Evolutionary conservation across 2,797 vertebrate species (phyloP).

Genomic region (Leptoclinus maculatus): DNA sequence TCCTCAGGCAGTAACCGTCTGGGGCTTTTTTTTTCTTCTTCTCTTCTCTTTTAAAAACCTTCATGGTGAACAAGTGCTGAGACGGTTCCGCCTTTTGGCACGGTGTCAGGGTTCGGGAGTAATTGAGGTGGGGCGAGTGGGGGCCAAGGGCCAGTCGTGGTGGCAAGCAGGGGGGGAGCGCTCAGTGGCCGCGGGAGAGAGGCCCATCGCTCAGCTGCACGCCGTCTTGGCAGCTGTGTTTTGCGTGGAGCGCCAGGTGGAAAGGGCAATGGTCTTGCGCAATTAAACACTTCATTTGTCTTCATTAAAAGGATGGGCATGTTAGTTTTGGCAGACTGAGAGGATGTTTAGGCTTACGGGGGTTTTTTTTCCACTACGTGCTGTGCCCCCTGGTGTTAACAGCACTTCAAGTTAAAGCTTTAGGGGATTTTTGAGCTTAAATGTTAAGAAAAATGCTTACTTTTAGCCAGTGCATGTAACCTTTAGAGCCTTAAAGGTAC

Average conservation of each 20-base stretch:
- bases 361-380: constrained; percentile 9
- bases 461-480: neutral
- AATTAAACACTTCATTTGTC: constrained; percentile 77
- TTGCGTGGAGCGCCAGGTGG: constrained; percentile 66
- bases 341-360: constrained; percentile 51
- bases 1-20: constrained; percentile 62
- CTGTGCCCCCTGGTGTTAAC: constrained; percentile 30
- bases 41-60: constrained; percentile 18
- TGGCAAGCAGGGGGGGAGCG: constrained; percentile 27
- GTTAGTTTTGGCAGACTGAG: constrained; percentile 58
- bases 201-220: constrained; percentile 50
- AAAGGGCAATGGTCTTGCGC: constrained; percentile 66
- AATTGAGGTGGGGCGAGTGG: constrained; percentile 50
- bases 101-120: constrained; percentile 50
- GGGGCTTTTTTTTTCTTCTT: constrained; percentile 3
- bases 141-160: constrained; percentile 50
- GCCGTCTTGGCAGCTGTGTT: constrained; percentile 71
- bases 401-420: constrained; percentile 33
- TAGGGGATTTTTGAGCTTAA: neutral
- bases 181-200: constrained; percentile 29
- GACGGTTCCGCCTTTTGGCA: constrained; percentile 55
- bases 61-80: constrained; percentile 47
- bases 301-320: constrained; percentile 72
- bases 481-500: neutral
- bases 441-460: neutral